Percentiles rank a stretch among this genome's conserved stretches.
These are phyloP conservation scores for Conops quadrifasciatus DNA, from an alignment of 2,888 invertebrate genomes.

Conservation along the genomic window DNA sequence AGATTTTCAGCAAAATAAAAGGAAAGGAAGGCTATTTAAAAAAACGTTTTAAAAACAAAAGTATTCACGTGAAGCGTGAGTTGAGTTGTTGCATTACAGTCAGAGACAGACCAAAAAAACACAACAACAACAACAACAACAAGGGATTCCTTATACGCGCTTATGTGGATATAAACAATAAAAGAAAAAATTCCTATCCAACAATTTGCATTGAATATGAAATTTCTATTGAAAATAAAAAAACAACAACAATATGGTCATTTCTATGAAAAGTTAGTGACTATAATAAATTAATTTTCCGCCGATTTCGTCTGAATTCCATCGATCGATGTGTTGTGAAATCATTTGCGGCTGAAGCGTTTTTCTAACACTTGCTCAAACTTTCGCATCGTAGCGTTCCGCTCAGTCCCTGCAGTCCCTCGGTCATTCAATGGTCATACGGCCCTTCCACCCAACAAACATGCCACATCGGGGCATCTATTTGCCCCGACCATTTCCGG, in stretches of 20 bases:
- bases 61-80: no score
- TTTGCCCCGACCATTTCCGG: constrained; percentile 24
- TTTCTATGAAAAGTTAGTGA: constrained; percentile 19
- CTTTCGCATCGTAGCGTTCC: not conserved
- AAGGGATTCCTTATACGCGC: not conserved
- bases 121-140: not conserved
- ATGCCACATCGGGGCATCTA: not conserved
- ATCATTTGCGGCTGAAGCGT: constrained; percentile 9
- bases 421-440: not conserved
- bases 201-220: constrained; percentile 16
- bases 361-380: not conserved
- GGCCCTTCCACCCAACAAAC: not conserved
- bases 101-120: no score
- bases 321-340: not conserved
- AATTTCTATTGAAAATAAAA: constrained; percentile 2
- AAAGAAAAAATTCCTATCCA: not conserved
- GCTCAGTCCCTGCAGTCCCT: not conserved
- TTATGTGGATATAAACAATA: not conserved
- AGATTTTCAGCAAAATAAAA: no score
- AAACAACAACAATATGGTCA: not conserved
- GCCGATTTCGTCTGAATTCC: constrained; percentile 32
- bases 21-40: no score
- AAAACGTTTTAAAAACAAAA: no score
- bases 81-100: no score
- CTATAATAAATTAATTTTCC: constrained; percentile 32